Percentiles rank a stretch among this genome's conserved stretches.
phyloP scores from a whole-genome alignment of 2,113 vertebrate species.

The Mustela nigripes region DNA sequence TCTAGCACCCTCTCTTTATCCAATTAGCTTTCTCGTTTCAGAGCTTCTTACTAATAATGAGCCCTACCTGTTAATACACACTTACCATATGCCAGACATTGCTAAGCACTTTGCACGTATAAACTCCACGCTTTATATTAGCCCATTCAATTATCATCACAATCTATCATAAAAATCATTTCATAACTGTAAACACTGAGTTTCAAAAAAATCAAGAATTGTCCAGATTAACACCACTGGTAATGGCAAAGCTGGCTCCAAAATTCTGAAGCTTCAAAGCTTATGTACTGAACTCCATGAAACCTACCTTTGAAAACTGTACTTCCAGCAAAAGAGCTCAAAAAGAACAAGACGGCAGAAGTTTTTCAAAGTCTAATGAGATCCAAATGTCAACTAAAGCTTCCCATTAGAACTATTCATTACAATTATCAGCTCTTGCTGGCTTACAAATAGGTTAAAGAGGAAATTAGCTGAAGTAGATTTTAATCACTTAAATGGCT shows the following conservation, averaged over 20 bases:
- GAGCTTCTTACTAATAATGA: neutral
- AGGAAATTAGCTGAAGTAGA: constrained; percentile 79
- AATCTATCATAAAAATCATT: neutral
- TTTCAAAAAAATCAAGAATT: neutral
- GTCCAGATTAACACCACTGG: neutral
- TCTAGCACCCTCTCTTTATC: neutral
- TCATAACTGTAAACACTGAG: constrained; percentile 28
- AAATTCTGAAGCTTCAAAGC: neutral
- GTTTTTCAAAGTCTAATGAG: constrained; percentile 74
- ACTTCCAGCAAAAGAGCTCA: neutral
- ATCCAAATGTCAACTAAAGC: constrained; percentile 69
- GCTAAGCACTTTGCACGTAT: neutral
- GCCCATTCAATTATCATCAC: neutral
- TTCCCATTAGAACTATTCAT: constrained; percentile 70
- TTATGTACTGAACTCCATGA: neutral
- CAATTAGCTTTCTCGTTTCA: neutral
- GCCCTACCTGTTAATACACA: neutral
- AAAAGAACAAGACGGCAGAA: constrained; percentile 50
- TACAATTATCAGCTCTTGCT: constrained; percentile 74
- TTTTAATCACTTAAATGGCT: constrained; percentile 79
- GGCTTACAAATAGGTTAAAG: constrained; percentile 78
- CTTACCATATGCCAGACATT: neutral
- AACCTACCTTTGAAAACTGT: neutral
- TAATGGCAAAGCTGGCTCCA: neutral
- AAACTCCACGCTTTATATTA: neutral